Conservation (phyloP, 2,113 vertebrate genomes). For the Tricholaema leucomelas region DNA sequence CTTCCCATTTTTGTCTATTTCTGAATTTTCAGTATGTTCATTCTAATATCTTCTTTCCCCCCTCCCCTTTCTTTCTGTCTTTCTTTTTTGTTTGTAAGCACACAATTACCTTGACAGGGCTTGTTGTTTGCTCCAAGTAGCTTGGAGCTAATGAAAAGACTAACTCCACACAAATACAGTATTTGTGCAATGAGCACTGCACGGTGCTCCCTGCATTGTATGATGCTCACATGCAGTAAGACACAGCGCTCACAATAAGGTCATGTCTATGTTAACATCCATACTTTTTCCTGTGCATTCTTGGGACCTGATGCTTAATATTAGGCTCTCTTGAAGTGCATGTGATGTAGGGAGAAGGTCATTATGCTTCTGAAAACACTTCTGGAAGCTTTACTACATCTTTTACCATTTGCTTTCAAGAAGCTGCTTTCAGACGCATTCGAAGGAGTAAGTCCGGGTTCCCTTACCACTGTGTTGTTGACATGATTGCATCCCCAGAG, state of each 20-base stretch:
- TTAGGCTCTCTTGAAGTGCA: not conserved
- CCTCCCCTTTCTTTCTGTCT: not conserved
- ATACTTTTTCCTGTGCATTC: not conserved
- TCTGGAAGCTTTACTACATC: not conserved
- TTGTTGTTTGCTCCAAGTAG: not conserved
- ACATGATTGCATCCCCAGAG: not conserved
- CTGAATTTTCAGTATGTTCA: not conserved
- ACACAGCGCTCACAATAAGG: not conserved
- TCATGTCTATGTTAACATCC: not conserved
- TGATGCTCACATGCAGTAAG: not conserved
- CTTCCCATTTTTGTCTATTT: constrained; percentile 28
- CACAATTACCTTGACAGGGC: not conserved
- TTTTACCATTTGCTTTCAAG: not conserved
- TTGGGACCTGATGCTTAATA: not conserved
- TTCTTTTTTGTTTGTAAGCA: not conserved
- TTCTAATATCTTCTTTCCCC: too few relatives aligned
- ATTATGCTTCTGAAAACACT: not conserved
- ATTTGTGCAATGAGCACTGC: not conserved
- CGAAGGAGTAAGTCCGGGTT: not conserved
- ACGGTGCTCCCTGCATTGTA: not conserved
- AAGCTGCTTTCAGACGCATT: not conserved
- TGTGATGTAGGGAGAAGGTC: not conserved
- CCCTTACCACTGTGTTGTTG: not conserved
- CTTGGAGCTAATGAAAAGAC: not conserved
- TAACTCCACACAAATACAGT: not conserved